A percentile compares a stretch with the other conserved stretches of the same genome.
Conservation (phyloP, 2,113 vertebrate genomes). For the Fregetta grallaria region DNA sequence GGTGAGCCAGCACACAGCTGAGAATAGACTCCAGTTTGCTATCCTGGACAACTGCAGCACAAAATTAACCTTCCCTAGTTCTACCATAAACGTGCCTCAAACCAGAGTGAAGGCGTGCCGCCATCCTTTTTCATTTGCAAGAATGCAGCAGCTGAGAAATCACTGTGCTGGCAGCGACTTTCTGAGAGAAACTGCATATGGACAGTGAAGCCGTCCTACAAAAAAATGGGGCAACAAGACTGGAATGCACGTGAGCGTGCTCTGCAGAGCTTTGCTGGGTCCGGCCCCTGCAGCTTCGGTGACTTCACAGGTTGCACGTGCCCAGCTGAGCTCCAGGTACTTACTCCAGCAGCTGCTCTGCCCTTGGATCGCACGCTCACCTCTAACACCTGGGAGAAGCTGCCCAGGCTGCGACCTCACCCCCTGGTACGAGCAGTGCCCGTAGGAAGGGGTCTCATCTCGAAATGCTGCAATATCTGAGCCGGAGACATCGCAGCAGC, state of each 20-base stretch:
- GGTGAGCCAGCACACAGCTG: background rate
- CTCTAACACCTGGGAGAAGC: background rate
- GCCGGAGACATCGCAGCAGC: background rate
- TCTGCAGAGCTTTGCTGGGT: background rate
- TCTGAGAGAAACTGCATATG: rapidly evolving
- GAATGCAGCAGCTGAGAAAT: background rate
- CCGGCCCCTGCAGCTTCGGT: background rate
- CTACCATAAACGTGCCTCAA: background rate
- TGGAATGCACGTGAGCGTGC: rapidly evolving
- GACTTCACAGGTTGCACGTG: background rate
- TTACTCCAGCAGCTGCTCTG: rapidly evolving
- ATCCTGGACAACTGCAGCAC: background rate
- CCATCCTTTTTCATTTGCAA: background rate
- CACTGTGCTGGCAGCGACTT: background rate
- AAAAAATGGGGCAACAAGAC: background rate
- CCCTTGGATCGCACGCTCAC: rapidly evolving
- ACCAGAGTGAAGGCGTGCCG: background rate
- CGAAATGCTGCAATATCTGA: background rate
- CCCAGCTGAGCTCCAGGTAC: background rate
- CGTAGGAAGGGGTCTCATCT: rapidly evolving
- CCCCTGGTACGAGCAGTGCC: rapidly evolving
- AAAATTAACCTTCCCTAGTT: background rate
- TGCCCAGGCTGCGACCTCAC: background rate
- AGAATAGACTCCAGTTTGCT: background rate
- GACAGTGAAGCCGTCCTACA: background rate